phyloP scores from a whole-genome alignment of 1,140 invertebrate genomes.

The Fopius arisanus region DNA sequence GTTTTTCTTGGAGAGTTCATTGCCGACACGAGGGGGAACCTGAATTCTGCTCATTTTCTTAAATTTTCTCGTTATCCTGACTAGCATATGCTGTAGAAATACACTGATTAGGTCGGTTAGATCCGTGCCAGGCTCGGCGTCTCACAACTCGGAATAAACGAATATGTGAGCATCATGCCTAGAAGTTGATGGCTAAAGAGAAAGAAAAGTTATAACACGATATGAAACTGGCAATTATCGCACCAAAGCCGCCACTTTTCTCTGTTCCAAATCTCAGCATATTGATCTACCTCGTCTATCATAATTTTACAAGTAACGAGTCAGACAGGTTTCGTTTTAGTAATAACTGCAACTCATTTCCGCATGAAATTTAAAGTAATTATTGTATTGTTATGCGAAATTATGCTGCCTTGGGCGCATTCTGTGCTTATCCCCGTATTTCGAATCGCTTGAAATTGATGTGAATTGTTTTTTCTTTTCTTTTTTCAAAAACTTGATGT shows the following conservation, averaged over 20 bases:
- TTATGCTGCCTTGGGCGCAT: neutral
- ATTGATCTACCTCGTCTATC: constrained; percentile 2
- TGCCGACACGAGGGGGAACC: neutral
- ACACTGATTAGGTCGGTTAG: neutral
- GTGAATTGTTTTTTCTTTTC: neutral
- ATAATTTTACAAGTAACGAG: constrained; percentile 3
- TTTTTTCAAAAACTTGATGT: neutral
- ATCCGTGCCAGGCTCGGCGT: neutral
- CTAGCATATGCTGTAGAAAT: neutral
- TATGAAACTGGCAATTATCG: constrained; percentile 13
- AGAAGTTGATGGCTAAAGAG: constrained; percentile 1
- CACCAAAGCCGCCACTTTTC: constrained; percentile 2
- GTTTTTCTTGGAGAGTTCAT: too few relatives aligned
- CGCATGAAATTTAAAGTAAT: neutral
- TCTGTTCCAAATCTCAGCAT: neutral
- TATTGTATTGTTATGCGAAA: neutral
- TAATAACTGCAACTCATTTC: neutral
- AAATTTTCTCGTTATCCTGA: neutral
- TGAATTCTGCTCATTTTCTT: neutral
- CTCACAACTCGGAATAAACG: neutral
- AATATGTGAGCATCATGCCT: constrained; percentile 3
- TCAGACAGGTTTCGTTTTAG: neutral
- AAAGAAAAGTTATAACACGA: constrained; percentile 7
- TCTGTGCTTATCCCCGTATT: neutral
- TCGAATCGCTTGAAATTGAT: neutral